phyloP scores from a whole-genome alignment of 2,797 vertebrate genomes.

The Mormyrus hasselquistii region DNA sequence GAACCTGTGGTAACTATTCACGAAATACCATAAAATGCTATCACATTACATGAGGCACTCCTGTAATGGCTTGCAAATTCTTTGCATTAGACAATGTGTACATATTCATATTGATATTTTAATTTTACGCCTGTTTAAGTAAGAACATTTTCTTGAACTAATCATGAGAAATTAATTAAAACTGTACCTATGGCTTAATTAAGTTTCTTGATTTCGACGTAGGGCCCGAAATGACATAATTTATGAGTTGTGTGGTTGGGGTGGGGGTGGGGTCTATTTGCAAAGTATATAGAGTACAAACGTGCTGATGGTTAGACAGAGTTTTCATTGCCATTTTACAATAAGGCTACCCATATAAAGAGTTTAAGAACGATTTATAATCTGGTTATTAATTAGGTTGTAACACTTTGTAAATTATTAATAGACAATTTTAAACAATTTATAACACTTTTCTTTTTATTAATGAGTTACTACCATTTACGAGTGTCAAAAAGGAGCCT shows the following conservation, averaged over 20 bases:
- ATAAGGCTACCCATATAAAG: too few relatives aligned
- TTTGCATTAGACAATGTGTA: background rate
- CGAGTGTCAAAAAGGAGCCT: too few relatives aligned
- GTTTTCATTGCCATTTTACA: too few relatives aligned
- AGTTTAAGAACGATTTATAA: too few relatives aligned
- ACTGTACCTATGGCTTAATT: background rate
- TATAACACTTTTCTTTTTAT: too few relatives aligned
- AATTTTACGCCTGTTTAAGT: background rate
- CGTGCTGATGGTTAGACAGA: background rate
- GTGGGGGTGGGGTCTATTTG: background rate
- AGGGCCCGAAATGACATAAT: background rate
- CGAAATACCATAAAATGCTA: background rate
- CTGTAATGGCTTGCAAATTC: background rate
- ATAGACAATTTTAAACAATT: too few relatives aligned
- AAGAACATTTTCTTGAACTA: background rate
- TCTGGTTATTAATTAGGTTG: too few relatives aligned
- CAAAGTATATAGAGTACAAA: background rate
- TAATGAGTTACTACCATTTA: too few relatives aligned
- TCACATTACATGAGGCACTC: background rate
- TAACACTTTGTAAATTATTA: too few relatives aligned
- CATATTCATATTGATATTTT: background rate
- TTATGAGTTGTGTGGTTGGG: background rate
- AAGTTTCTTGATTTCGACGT: background rate
- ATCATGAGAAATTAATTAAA: background rate
- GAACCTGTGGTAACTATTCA: background rate